Evolutionary conservation across 1,140 invertebrate species (phyloP).

Genomic region (Catajapyx aquilonaris): DNA sequence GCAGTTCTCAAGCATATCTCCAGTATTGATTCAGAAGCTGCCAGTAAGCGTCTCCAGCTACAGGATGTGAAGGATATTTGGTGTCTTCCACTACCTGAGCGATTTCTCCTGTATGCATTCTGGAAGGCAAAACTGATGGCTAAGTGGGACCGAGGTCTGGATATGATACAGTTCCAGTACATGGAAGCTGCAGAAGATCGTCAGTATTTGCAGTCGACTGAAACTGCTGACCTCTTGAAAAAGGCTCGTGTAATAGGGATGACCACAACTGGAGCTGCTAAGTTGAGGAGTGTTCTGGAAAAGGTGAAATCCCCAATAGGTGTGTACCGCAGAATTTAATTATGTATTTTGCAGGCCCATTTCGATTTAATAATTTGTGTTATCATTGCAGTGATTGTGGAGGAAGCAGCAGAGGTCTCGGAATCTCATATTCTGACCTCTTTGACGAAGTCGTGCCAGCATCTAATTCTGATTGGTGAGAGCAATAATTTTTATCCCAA

Average conservation of each 20-base stretch:
- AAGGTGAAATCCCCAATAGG: background rate
- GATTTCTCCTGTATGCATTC: background rate
- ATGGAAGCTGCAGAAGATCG: background rate
- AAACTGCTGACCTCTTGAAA: conserved; percentile 5
- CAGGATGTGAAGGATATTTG: background rate
- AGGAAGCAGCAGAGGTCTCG: conserved; percentile 32
- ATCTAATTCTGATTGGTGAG: conserved; percentile 34
- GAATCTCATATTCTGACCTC: conserved; percentile 24
- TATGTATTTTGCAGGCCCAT: background rate
- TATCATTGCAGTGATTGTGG: conserved; percentile 18
- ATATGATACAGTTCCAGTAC: background rate
- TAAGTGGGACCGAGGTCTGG: background rate
- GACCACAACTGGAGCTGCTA: conserved; percentile 31
- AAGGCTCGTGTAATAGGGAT: conserved; percentile 19
- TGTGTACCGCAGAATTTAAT: background rate
- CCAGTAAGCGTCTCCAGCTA: no score
- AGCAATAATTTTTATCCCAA: no score
- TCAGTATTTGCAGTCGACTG: conserved; percentile 1
- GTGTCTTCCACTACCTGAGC: background rate
- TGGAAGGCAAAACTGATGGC: background rate
- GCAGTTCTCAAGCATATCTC: no score
- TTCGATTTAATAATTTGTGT: background rate
- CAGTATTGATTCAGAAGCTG: no score
- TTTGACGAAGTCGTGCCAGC: conserved; percentile 24
- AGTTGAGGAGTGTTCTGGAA: conserved; percentile 10